Percentiles rank a stretch among this genome's conserved stretches.
phyloP scores from a whole-genome alignment of 2,113 vertebrate genomes.

The Prionailurus bengalensis region DNA sequence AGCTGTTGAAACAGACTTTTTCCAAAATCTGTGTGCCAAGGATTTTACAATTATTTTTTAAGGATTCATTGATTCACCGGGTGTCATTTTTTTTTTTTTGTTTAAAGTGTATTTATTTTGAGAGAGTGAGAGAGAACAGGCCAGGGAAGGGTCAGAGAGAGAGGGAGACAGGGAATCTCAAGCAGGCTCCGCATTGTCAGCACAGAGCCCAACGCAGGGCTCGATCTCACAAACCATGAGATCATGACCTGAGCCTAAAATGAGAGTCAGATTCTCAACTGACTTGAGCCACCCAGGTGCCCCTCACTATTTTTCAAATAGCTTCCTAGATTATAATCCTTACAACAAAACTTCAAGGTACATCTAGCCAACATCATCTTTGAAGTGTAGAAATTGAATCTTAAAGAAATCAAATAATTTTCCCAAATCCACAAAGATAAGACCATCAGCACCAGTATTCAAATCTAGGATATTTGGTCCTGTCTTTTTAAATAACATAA shows the following conservation, averaged over 20 bases:
- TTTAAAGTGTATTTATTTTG: too few species aligned
- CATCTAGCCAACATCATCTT: neutral
- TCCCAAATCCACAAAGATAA: neutral
- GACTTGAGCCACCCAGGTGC: too few species aligned
- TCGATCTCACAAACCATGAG: too few species aligned
- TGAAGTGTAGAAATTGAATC: neutral
- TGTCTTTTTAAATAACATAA: neutral
- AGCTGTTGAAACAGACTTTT: neutral
- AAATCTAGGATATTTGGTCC: neutral
- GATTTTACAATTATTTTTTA: neutral
- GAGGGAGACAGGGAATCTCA: too few species aligned
- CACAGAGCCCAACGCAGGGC: too few species aligned
- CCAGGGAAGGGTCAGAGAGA: too few species aligned
- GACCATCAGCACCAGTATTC: neutral
- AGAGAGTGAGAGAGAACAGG: too few species aligned
- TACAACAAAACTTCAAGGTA: neutral
- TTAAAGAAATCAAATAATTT: slow-evolving; percentile 24
- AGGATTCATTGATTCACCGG: neutral
- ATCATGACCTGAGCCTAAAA: too few species aligned
- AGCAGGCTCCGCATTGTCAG: too few species aligned
- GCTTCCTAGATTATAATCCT: neutral
- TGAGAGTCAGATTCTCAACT: too few species aligned
- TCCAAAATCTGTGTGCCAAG: neutral
- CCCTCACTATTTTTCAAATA: neutral
- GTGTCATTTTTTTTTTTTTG: neutral